phyloP scores from a whole-genome alignment of 2,113 vertebrate genomes.

The Forbesichthys agassizii region DNA sequence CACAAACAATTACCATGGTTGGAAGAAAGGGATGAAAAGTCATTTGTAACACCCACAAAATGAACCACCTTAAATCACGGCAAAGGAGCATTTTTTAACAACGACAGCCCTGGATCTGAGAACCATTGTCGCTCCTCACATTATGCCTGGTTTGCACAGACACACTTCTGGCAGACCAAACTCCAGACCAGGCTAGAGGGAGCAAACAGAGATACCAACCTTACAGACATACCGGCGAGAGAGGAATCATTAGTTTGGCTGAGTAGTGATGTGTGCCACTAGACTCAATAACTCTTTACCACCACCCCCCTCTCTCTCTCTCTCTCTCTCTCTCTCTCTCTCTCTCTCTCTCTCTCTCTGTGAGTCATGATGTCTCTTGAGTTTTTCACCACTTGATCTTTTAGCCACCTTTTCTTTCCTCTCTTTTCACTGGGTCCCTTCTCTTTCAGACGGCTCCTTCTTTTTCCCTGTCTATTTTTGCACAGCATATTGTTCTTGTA shows the following conservation, averaged over 20 bases:
- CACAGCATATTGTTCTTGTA: conserved; percentile 13
- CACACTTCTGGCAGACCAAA: too few relatives aligned
- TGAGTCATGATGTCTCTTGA: background rate
- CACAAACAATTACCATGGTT: too few relatives aligned
- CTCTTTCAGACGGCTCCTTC: background rate
- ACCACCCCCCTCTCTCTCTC: conserved; percentile 11
- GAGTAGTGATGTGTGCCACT: conserved; percentile 30
- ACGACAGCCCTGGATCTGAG: too few relatives aligned
- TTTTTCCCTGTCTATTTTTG: conserved; percentile 16
- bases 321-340: conserved; percentile 2
- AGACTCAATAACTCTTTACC: background rate
- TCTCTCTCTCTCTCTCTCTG: background rate
- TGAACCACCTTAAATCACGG: too few relatives aligned
- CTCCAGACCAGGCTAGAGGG: background rate
- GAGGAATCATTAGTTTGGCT: conserved; percentile 24
- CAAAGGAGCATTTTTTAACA: too few relatives aligned
- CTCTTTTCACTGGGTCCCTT: background rate
- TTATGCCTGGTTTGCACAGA: too few relatives aligned
- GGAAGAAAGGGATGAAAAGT: too few relatives aligned
- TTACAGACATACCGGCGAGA: conserved; percentile 25
- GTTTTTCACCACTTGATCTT: background rate
- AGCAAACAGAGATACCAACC: background rate
- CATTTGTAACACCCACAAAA: too few relatives aligned
- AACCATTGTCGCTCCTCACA: too few relatives aligned
- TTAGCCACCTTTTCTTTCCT: background rate